phyloP scores from a whole-genome alignment of 2,888 invertebrate species.

The Adelphocoris suturalis region DNA sequence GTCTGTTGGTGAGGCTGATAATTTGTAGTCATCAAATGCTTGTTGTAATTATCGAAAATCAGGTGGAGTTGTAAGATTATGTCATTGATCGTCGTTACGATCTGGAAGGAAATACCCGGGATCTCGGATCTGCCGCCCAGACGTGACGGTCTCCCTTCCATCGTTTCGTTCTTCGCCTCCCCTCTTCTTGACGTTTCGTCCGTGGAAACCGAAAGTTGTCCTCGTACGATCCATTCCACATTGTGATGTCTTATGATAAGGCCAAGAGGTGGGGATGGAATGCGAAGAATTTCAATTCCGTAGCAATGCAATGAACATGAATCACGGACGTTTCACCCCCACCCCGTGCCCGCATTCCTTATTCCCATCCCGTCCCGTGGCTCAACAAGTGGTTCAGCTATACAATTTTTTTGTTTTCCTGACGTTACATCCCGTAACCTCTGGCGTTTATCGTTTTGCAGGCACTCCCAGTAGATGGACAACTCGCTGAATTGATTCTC shows the following conservation, averaged over 20 bases:
- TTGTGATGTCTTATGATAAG: slow-evolving; percentile 57
- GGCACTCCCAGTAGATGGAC: slow-evolving; percentile 26
- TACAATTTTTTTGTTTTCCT: slow-evolving; percentile 35
- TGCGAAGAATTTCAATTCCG: slow-evolving; percentile 67
- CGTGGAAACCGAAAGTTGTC: slow-evolving; percentile 62
- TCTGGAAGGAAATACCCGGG: slow-evolving; percentile 6
- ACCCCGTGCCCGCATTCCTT: slow-evolving; percentile 61
- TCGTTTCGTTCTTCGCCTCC: background rate
- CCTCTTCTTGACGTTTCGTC: slow-evolving; percentile 30
- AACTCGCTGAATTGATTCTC: background rate
- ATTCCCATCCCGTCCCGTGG: slow-evolving; percentile 57
- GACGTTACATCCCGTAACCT: slow-evolving; percentile 8
- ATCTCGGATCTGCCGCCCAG: background rate
- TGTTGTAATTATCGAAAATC: too few species aligned
- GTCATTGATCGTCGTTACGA: background rate
- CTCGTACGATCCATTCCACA: slow-evolving; percentile 63
- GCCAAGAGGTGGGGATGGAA: slow-evolving; percentile 63
- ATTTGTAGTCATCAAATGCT: background rate
- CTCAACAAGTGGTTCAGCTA: slow-evolving; percentile 65
- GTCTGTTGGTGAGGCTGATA: background rate
- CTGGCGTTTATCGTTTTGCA: slow-evolving; percentile 11
- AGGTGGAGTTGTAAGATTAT: background rate
- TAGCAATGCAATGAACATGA: slow-evolving; percentile 68
- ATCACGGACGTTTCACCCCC: slow-evolving; percentile 68
- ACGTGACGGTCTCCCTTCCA: background rate